Percentiles rank a stretch among this genome's conserved stretches.
Evolutionary conservation across 2,797 vertebrate species (phyloP).

Genomic region (Cossypha dichroa): DNA sequence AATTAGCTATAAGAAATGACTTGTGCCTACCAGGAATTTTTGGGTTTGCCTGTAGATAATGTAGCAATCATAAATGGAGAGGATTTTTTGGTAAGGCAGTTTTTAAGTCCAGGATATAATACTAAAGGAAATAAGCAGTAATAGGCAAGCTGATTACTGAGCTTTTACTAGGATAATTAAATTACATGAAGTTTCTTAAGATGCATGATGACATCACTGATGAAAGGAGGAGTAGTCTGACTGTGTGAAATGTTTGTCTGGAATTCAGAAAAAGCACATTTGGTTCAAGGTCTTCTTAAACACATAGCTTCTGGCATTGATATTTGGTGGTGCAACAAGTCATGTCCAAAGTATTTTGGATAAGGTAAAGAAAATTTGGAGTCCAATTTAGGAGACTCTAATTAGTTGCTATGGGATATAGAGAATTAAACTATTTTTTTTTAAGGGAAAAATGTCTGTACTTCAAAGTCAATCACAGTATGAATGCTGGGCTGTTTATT

Average conservation of each 20-base stretch:
- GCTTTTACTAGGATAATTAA: conserved; percentile 4
- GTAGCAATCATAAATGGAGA: neutral
- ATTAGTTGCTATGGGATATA: neutral
- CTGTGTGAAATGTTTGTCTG: neutral
- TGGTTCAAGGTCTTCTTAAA: conserved; percentile 15
- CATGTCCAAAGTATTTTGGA: neutral
- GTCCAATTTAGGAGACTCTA: neutral
- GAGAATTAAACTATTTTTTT: neutral
- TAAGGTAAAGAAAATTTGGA: neutral
- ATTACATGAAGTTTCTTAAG: neutral
- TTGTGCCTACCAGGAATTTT: neutral
- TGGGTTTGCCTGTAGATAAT: neutral
- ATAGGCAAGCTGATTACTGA: neutral
- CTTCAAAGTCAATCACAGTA: accelerated
- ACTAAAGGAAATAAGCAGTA: neutral
- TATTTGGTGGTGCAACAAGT: neutral
- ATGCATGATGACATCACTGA: neutral
- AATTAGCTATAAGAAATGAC: neutral
- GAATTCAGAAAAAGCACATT: neutral
- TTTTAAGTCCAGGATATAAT: neutral
- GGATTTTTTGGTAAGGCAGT: neutral
- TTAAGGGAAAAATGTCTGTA: neutral
- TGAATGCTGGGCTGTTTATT: neutral
- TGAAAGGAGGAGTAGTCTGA: neutral
- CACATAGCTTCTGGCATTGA: neutral